phyloP scores from a whole-genome alignment of 2,888 invertebrate genomes.

The Atrina japonica region DNA sequence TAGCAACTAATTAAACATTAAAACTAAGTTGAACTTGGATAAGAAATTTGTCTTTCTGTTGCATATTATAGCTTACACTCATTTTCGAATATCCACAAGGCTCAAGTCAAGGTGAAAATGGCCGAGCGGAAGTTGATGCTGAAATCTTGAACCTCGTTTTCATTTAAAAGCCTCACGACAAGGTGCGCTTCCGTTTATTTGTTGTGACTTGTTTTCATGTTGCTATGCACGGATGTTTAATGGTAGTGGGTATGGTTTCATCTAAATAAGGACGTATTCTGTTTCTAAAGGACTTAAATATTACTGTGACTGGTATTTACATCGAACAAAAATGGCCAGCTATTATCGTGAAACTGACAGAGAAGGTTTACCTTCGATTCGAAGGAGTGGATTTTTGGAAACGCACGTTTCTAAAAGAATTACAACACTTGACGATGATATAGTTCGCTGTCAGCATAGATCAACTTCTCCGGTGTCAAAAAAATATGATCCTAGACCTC shows the following conservation, averaged over 20 bases:
- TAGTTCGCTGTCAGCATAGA: slow-evolving; percentile 32
- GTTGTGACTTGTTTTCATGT: slow-evolving; percentile 48
- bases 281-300: too few species aligned
- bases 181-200: slow-evolving; percentile 44
- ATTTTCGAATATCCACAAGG: not conserved
- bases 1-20: too few species aligned
- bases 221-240: slow-evolving; percentile 51
- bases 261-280: slow-evolving; percentile 23
- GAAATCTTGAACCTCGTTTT: slow-evolving; percentile 11
- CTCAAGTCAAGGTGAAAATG: too few species aligned
- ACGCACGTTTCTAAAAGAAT: slow-evolving; percentile 45
- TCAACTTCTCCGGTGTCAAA: slow-evolving; percentile 39
- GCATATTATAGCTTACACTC: not conserved
- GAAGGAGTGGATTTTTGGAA: slow-evolving; percentile 37
- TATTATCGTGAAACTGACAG: slow-evolving; percentile 47
- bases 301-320: too few species aligned
- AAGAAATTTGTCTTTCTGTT: too few species aligned
- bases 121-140: not conserved
- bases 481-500: slow-evolving; percentile 56
- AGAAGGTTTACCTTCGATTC: slow-evolving; percentile 49
- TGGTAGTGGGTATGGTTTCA: slow-evolving; percentile 32
- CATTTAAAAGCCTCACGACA: slow-evolving; percentile 35
- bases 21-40: too few species aligned
- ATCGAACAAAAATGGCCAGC: slow-evolving; percentile 50
- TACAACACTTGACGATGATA: slow-evolving; percentile 53